Conservation (phyloP, 1,140 invertebrate species). For the Fopius arisanus region DNA sequence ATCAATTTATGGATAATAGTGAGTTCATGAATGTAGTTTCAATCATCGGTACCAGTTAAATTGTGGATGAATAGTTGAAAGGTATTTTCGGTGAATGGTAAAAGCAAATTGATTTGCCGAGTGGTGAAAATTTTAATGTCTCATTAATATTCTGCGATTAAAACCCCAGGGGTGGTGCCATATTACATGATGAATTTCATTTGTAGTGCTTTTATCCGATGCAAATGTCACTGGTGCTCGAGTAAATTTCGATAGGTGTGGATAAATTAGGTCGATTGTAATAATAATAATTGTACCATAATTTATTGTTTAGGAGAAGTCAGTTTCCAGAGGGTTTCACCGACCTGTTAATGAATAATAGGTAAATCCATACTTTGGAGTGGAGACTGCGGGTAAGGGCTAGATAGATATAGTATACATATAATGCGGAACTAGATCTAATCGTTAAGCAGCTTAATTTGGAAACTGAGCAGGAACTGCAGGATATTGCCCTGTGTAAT, state of each 20-base stretch:
- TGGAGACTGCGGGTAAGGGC: neutral
- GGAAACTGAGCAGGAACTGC: neutral
- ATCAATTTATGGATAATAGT: neutral
- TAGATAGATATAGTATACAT: neutral
- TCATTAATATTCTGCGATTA: too few species aligned
- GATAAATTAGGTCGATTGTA: neutral
- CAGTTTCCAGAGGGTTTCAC: too few species aligned
- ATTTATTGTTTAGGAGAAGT: neutral
- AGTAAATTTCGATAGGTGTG: neutral
- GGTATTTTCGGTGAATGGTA: neutral
- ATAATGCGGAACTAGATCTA: neutral
- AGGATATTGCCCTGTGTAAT: neutral
- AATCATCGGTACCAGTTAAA: neutral
- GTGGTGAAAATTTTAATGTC: neutral
- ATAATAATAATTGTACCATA: neutral
- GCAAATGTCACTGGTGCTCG: neutral
- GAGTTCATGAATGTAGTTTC: neutral
- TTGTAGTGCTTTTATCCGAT: too few species aligned
- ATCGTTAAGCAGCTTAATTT: neutral
- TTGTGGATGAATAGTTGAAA: neutral
- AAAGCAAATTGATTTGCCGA: neutral
- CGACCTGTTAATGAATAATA: neutral
- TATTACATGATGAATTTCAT: too few species aligned
- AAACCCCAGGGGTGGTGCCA: too few species aligned
- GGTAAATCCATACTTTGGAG: neutral